Percentiles rank a stretch among this genome's conserved stretches.
Conservation (phyloP, 2,113 vertebrate species). For the Eupsittula cactorum region DNA sequence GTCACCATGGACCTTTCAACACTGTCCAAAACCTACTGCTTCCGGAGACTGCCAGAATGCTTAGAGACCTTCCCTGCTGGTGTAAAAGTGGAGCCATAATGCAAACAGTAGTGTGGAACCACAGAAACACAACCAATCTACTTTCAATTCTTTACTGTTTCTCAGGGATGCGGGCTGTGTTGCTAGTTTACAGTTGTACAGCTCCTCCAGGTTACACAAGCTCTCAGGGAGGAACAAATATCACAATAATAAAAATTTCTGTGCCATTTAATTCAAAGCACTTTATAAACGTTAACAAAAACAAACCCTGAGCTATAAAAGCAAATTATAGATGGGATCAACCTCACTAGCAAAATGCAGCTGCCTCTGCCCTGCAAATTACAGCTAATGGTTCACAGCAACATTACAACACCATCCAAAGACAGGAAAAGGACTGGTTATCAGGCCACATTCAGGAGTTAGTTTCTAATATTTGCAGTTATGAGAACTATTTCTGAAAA, state of each 20-base stretch:
- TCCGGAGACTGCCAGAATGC: background rate
- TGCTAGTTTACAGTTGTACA: background rate
- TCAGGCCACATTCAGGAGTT: background rate
- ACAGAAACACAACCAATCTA: background rate
- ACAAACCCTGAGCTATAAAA: background rate
- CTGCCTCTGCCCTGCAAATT: background rate
- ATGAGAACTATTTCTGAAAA: constrained; percentile 60
- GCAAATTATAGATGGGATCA: background rate
- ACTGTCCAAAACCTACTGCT: background rate
- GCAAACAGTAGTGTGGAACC: background rate
- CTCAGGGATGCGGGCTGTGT: fast-evolving
- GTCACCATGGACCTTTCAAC: background rate
- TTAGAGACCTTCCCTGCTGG: background rate
- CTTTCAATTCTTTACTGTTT: background rate
- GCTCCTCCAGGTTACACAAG: background rate
- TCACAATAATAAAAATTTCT: background rate
- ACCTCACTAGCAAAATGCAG: background rate
- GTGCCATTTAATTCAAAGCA: background rate
- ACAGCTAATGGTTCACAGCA: background rate
- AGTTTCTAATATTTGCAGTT: background rate
- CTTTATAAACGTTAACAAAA: background rate
- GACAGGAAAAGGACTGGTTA: background rate
- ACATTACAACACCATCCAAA: background rate
- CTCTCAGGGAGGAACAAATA: background rate
- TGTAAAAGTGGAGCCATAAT: background rate